Evolutionary conservation across 2,888 invertebrate species (phyloP), one percentile per base, ranked within the genome.

Genomic region (Ernsta delagoae): DNA sequence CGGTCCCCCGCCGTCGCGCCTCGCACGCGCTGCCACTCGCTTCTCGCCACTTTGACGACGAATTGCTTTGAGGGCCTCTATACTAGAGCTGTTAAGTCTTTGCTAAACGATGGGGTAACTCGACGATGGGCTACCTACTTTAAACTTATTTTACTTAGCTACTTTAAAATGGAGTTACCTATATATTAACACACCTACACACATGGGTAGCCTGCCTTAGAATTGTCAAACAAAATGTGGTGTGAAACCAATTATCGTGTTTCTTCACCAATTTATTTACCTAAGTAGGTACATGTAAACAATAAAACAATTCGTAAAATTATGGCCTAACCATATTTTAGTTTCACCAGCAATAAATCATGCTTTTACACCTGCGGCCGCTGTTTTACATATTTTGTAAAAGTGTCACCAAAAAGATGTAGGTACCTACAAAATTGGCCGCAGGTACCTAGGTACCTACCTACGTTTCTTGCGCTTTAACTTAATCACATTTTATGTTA

Each of bases 1-100:
- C 70, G 83, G 75, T 75, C 79, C 73, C 79, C 79, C 77, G 81
- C 74, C 72, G 78, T 24, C 24, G 24, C 24, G 24, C 3, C 24
- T 66, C 74, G 81, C 83, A 79, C 83, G 81, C 80, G 83, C 77
- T 68, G 61, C 71, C 72, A 73, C 77, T 72, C n/a, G n/a, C n/a
- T n/a, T n/a, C n/a, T n/a, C 66, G 48, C 60, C 67, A 67, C 60
- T 60, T 45, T 7, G 24, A 59, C 34, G 50, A 57, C 65, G 36
- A 57, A 31, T 60, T 8, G 39, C 56, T 45, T 16, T 68, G 41
- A 57, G 57, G 65, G 12, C 56, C 65, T 62, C 53, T 53, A 39
- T 6, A 9, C 2, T 39, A 39, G 16, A 6, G 3, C 3, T 41
- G 3, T 41, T 39, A 39, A 39, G 7, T 24, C 24, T 24, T 24